A percentile compares a stretch with the other conserved stretches of the same genome.
Evolutionary conservation across 64 coral and sea anemone species (phyloP).

Genomic region (Trachythela sp.): DNA sequence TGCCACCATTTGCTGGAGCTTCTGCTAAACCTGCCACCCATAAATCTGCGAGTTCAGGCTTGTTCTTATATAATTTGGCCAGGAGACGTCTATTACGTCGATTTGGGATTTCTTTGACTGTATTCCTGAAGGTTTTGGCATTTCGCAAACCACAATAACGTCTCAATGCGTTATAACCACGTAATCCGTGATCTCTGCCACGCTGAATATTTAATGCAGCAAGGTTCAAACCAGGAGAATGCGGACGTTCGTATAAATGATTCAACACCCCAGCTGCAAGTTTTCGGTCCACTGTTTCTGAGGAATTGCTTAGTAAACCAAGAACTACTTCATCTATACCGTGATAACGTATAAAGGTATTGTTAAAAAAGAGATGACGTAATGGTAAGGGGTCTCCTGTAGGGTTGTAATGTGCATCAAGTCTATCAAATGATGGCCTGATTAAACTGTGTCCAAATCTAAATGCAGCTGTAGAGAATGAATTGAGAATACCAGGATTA

Average conservation of each 20-base stretch:
- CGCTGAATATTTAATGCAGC: slow-evolving; percentile 1
- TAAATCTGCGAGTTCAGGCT: not conserved
- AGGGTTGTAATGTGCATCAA: not conserved
- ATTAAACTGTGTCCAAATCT: slow-evolving; percentile 29
- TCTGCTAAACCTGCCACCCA: slow-evolving; percentile 11
- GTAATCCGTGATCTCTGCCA: not conserved
- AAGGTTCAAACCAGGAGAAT: not conserved
- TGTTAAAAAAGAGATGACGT: slow-evolving; percentile 14
- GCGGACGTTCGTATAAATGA: not conserved
- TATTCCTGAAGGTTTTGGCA: not conserved
- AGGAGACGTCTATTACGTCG: not conserved
- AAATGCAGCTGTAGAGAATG: not conserved
- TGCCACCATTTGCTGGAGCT: not conserved
- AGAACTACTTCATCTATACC: not conserved
- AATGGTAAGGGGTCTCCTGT: not conserved
- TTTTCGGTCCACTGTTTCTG: not conserved
- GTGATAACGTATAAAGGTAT: not conserved
- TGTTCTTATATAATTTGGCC: not conserved
- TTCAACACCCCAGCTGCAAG: not conserved
- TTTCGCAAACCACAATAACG: not conserved
- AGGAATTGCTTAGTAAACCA: not conserved
- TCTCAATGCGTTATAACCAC: not conserved
- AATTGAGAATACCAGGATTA: not conserved
- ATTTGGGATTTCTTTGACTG: not conserved
- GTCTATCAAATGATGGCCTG: not conserved